phyloP scores from a whole-genome alignment of 2,113 vertebrate genomes.

The Dasyornis broadbenti region DNA sequence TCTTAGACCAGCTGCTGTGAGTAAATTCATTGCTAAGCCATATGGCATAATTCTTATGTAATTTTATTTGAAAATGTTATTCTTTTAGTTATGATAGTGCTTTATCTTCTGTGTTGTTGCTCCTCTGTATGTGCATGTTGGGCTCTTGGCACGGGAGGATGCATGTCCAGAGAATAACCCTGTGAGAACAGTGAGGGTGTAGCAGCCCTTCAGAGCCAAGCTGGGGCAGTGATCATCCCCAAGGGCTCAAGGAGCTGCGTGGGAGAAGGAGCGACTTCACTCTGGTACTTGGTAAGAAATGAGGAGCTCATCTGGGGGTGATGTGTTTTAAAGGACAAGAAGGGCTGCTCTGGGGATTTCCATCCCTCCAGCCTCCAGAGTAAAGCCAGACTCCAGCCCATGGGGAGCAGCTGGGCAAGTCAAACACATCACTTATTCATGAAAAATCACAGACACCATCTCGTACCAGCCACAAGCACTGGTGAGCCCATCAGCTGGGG shows the following conservation, averaged over 20 bases:
- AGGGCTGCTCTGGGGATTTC: neutral
- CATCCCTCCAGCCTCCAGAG: neutral
- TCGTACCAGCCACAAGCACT: fast-evolving
- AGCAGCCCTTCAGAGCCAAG: neutral
- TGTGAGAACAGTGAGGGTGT: neutral
- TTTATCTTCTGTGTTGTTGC: neutral
- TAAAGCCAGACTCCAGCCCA: neutral
- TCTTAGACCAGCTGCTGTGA: neutral
- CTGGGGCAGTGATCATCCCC: fast-evolving
- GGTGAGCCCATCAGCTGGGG: neutral
- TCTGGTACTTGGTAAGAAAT: neutral
- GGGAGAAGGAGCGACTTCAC: neutral
- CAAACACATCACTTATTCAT: fast-evolving
- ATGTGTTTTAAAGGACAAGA: neutral
- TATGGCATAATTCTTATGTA: neutral
- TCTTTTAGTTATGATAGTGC: neutral
- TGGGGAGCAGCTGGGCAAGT: neutral
- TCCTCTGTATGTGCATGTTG: fast-evolving
- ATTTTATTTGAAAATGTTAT: neutral
- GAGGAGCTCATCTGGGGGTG: neutral
- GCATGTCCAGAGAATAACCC: neutral
- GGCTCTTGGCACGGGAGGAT: neutral
- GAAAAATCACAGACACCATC: neutral
- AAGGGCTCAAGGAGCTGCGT: neutral
- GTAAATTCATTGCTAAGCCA: neutral